Evolutionary conservation across 2,797 vertebrate genomes (phyloP).

Genomic region (Fratercula arctica): DNA sequence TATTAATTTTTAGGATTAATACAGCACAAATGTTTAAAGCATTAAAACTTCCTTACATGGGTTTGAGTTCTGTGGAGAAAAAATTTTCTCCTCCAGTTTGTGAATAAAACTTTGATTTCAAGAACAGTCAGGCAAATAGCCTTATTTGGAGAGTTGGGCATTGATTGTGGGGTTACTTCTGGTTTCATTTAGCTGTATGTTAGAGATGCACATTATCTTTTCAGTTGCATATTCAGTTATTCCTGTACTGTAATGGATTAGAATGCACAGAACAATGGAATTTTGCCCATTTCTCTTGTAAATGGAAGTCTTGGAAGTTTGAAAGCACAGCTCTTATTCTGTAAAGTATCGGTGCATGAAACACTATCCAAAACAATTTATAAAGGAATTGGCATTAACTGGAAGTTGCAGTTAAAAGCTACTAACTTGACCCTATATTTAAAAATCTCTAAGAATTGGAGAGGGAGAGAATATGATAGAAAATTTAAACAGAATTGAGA

Average conservation of each 20-base stretch:
- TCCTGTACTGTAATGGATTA: neutral
- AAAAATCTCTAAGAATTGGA: neutral
- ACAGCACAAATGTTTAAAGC: neutral
- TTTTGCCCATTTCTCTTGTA: neutral
- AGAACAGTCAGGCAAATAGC: neutral
- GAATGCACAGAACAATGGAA: neutral
- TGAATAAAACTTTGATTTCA: neutral
- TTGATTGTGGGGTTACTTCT: neutral
- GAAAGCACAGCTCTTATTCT: neutral
- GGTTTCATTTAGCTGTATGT: neutral
- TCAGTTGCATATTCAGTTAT: neutral
- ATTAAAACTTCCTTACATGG: neutral
- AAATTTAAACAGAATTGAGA: neutral
- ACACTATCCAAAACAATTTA: neutral
- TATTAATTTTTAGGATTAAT: slow-evolving; percentile 20
- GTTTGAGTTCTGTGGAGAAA: neutral
- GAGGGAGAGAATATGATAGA: neutral
- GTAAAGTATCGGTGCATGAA: neutral
- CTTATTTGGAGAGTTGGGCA: neutral
- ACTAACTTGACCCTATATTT: neutral
- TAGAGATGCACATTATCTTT: neutral
- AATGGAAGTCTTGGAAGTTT: neutral
- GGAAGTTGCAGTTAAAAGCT: neutral
- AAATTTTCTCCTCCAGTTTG: neutral
- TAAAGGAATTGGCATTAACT: neutral